Base-by-base conservation (phyloP, 2,113 vertebrate species). In the Cyprinodon brontotheroides region DNA sequence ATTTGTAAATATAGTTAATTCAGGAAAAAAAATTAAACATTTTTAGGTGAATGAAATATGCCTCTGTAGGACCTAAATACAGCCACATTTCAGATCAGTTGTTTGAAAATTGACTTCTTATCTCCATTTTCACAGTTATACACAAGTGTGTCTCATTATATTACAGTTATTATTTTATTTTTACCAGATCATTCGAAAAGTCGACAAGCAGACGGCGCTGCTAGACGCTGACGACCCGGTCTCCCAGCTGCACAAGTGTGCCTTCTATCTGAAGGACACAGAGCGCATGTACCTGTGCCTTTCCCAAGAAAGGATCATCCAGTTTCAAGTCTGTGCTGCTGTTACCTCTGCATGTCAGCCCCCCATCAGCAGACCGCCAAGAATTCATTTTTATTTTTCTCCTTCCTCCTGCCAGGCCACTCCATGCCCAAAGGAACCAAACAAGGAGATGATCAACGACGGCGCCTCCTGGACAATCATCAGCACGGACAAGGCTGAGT, bases 401-500 rank as follows among this genome's bases (percentile, higher is more conserved):
- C 14, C 45, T 22, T 43, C 10, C 2, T 17, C 11, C 22, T 11
- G 0, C 0, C 17, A 99, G 98, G 98, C 98, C 95, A 99, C 98
- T 95, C 98, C 98, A 94, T 99, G 98, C 93, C 98, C 98, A 70
- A 99, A 99, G 94, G 98, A 99, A 96, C 98, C 97, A 95, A 99
- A 99, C 96, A 99, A 99, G 94, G 98, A 99, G 94, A 99, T 99
- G 98, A 98, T 99, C 90, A 99, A 99, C 74, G 98, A 99, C n/a
- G 98, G 98, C 72, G 98, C 98, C 91, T 99, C 98, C 82, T 99
- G 98, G 98, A 99, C 98, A 96, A 99, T 99, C 97, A 99, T 99
- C 93, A 99, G 98, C 92, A 99, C 98, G 75, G 98, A 99, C 91
- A 99, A 99, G 94, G 98, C 98, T 38, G 98, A 99, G 86, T 99